phyloP scores from a whole-genome alignment of 2,888 invertebrate genomes.

The Diploptera punctata region DNA sequence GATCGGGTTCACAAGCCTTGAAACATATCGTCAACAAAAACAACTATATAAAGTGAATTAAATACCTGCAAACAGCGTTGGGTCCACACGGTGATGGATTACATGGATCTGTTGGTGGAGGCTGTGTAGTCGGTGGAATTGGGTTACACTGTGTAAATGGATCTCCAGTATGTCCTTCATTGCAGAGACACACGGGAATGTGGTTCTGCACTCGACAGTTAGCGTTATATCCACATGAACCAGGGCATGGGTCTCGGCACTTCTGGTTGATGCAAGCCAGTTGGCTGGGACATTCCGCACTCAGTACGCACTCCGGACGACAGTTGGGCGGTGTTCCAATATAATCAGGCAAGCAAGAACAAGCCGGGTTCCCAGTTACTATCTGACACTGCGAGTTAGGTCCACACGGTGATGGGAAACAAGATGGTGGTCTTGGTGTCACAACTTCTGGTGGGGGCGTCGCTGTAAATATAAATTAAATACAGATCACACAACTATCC shows the following conservation, averaged over 20 bases:
- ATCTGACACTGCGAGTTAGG: slow-evolving; percentile 82
- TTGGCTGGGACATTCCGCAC: slow-evolving; percentile 79
- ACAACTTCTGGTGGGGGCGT: slow-evolving; percentile 47
- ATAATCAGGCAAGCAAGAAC: slow-evolving; percentile 79
- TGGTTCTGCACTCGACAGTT: slow-evolving; percentile 81
- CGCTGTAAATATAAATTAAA: background rate
- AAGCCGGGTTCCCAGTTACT: slow-evolving; percentile 74
- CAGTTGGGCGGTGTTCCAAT: slow-evolving; percentile 81
- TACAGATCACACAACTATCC: no score
- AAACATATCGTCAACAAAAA: no score
- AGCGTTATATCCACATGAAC: slow-evolving; percentile 82
- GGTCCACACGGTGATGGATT: slow-evolving; percentile 77
- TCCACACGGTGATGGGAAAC: slow-evolving; percentile 84
- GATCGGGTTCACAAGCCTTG: no score
- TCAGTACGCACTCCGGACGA: slow-evolving; percentile 80
- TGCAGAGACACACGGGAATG: slow-evolving; percentile 80
- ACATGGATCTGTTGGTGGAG: slow-evolving; percentile 60
- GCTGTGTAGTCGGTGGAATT: slow-evolving; percentile 55
- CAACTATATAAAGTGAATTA: no score
- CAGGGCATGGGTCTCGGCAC: slow-evolving; percentile 83
- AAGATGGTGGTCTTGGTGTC: slow-evolving; percentile 75
- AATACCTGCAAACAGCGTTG: slow-evolving; percentile 52
- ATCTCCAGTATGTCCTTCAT: slow-evolving; percentile 79
- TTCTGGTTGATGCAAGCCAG: slow-evolving; percentile 79
- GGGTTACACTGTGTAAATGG: slow-evolving; percentile 76